Evolutionary conservation across 92 coral and sea anemone species (phyloP), one percentile per base, ranked within the genome.

Genomic region (Chrysogorgia sp.): DNA sequence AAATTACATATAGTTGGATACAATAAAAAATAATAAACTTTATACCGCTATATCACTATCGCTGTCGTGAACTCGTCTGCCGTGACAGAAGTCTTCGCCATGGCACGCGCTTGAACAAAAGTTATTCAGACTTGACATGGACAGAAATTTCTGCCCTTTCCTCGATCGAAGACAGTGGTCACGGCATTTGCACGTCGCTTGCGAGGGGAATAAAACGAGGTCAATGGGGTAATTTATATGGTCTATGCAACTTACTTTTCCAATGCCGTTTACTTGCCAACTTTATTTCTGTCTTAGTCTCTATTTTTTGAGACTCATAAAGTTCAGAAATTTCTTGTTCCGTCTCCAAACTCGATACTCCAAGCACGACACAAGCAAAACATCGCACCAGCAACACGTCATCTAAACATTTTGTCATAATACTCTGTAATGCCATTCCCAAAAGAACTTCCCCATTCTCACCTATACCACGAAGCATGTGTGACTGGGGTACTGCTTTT

Each of bases 401-500:
- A 34, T 80, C 23, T 17, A 79, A 43, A 8, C 17, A 29, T 40
- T 90, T 82, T 55, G 90, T 84, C 15, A 81, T 80, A 23, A 58
- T 49, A 34, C 90, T 81, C 48, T 87, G 88, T 58, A 92, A 75
- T 26, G 89, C 69, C 67, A 90, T 93, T 35, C 97, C 97, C 34
- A 92, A 82, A 28, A 90, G 90, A 67, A 50, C 71, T 60, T 82
- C 67, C 29, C 75, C 74, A 49, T 82, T 82, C 33, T 21, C n/a
- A n/a, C n/a, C n/a, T n/a, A n/a, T n/a, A 3, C 97, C 93, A 33
- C 82, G 69, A 23, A 63, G 58, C 74, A 93, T 83, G 35, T 85
- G 82, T 37, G 93, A 86, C 74, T 93, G 97, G 63, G 98, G 92
- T 45, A 89, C 75, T 13, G 97, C 98, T 24, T 85, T 89, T 7